Evolutionary conservation across 2,113 vertebrate species (phyloP).

Genomic region (Emberiza fucata): DNA sequence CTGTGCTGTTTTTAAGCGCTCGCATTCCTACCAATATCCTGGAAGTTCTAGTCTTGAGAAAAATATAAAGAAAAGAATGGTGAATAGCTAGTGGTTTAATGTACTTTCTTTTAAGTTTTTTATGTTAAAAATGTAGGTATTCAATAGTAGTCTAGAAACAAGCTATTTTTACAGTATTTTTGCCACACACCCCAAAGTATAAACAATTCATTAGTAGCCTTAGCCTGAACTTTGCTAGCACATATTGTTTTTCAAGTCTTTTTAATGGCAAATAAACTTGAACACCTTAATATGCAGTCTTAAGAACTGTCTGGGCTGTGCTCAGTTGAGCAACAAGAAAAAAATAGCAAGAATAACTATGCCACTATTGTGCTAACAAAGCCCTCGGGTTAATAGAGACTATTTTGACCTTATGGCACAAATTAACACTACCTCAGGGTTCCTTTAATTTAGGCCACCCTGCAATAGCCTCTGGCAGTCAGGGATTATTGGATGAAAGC

Average conservation of each 20-base stretch:
- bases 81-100: neutral
- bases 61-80: neutral
- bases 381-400: neutral
- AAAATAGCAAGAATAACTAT: neutral
- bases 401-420: constrained; percentile 15
- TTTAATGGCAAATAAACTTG: neutral
- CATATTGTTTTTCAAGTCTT: neutral
- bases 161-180: neutral
- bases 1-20: neutral
- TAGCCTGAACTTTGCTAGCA: neutral
- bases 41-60: neutral
- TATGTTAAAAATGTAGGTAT: neutral
- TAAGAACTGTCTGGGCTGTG: neutral
- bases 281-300: neutral
- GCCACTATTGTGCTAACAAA: neutral
- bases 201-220: neutral
- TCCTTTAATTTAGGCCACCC: constrained; percentile 31
- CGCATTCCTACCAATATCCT: neutral
- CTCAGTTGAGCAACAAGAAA: neutral
- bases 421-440: constrained; percentile 23
- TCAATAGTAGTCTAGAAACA: neutral
- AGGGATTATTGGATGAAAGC: constrained; percentile 10
- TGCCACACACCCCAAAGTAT: neutral
- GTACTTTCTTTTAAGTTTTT: neutral
- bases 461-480: constrained; percentile 3